A percentile compares a stretch with the other conserved stretches of the same genome.
Evolutionary conservation across 2,888 invertebrate genomes (phyloP).

Genomic region (Clepsis dumicolana): DNA sequence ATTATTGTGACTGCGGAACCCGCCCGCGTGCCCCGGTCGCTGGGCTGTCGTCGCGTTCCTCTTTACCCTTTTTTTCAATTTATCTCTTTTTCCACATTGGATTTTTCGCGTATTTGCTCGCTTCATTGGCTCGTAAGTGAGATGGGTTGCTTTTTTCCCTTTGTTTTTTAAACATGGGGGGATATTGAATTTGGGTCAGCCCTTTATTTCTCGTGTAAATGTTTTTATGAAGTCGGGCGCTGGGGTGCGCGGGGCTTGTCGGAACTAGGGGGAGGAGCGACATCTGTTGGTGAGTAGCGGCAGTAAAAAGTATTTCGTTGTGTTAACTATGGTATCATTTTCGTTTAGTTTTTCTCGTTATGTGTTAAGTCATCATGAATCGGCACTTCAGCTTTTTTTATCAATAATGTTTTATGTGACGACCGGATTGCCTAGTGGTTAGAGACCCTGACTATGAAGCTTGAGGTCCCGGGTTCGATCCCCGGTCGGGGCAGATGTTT

Average conservation of each 20-base stretch:
- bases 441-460: too few species aligned
- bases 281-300: slow-evolving; percentile 31
- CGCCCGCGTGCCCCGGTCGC: not conserved
- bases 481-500: too few species aligned
- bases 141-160: slow-evolving; percentile 64
- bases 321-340: too few species aligned
- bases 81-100: slow-evolving; percentile 82
- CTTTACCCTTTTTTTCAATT: slow-evolving; percentile 70
- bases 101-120: slow-evolving; percentile 85
- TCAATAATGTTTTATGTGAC: too few species aligned
- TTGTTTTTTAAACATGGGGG: slow-evolving; percentile 46
- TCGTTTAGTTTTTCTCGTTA: too few species aligned
- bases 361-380: too few species aligned
- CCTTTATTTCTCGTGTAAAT: slow-evolving; percentile 56
- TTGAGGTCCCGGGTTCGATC: too few species aligned
- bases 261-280: slow-evolving; percentile 53
- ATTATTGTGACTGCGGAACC: too few species aligned
- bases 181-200: slow-evolving; percentile 73
- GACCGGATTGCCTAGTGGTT: too few species aligned
- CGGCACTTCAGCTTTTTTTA: too few species aligned
- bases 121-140: slow-evolving; percentile 85
- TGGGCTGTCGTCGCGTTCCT: slow-evolving; percentile 19
- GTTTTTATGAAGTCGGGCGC: slow-evolving; percentile 46
- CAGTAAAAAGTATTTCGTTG: too few species aligned
- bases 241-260: slow-evolving; percentile 44